These are phyloP conservation scores for Procambarus virginalis DNA, from an alignment of 1,140 invertebrate genomes.

Conservation along the genomic window DNA sequence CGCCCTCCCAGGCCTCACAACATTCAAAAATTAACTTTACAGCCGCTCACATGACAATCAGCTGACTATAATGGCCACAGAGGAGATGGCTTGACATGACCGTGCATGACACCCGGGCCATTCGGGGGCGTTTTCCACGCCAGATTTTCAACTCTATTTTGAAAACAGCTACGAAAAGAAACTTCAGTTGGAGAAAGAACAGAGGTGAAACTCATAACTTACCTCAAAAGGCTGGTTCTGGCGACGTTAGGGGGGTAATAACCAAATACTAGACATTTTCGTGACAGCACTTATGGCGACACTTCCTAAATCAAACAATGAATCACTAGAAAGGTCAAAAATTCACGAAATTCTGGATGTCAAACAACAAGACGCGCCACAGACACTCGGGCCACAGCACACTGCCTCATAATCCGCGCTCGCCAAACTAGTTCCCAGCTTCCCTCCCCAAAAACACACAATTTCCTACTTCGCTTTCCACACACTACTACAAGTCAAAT, in stretches of 20 bases:
- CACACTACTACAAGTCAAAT: background rate
- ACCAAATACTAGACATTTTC: conserved; percentile 45
- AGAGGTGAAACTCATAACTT: conserved; percentile 52
- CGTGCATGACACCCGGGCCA: background rate
- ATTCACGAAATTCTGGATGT: conserved; percentile 27
- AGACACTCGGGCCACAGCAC: conserved; percentile 46
- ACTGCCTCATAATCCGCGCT: conserved; percentile 47
- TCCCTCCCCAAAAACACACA: background rate
- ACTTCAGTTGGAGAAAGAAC: conserved; percentile 44
- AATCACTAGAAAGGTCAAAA: conserved; percentile 45
- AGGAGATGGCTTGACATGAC: background rate
- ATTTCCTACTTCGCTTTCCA: background rate
- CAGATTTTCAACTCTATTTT: conserved; percentile 12
- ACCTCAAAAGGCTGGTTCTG: conserved; percentile 50
- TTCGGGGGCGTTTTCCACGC: background rate
- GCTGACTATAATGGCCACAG: conserved; percentile 4
- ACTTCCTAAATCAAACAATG: conserved; percentile 10
- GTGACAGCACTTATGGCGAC: conserved; percentile 29
- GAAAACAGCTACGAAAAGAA: conserved; percentile 46
- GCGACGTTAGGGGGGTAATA: conserved; percentile 40
- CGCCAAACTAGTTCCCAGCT: conserved; percentile 37
- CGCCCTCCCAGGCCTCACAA: conserved; percentile 7
- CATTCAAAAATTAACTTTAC: conserved; percentile 55
- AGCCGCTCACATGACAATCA: conserved; percentile 34
- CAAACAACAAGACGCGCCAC: conserved; percentile 67